A percentile compares a stretch with the other conserved stretches of the same genome.
These are phyloP conservation scores for Watsonalla binaria DNA, from an alignment of 2,888 invertebrate genomes.

Conservation along the genomic window DNA sequence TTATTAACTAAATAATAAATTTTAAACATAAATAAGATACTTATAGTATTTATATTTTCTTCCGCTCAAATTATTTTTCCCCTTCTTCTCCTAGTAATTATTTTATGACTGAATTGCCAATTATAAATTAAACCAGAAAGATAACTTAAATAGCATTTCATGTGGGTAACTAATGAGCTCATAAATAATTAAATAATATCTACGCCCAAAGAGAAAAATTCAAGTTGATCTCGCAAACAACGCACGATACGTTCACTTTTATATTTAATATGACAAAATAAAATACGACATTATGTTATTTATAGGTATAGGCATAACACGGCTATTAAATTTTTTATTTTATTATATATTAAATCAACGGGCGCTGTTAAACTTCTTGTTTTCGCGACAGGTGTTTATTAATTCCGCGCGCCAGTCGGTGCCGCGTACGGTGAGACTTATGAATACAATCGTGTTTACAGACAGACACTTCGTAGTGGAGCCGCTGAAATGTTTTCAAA, in stretches of 20 bases:
- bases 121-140: too few species aligned
- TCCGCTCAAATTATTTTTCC: too few species aligned
- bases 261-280: neutral
- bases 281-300: neutral
- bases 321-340: neutral
- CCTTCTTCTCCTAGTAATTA: too few species aligned
- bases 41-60: too few species aligned
- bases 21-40: neutral
- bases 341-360: neutral
- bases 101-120: too few species aligned
- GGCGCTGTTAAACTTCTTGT: neutral
- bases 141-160: too few species aligned
- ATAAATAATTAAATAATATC: too few species aligned
- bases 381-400: neutral
- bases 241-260: neutral
- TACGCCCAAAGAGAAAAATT: too few species aligned
- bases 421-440: neutral
- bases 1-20: neutral
- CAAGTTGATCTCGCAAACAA: too few species aligned
- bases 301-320: neutral
- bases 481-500: conserved; percentile 11
- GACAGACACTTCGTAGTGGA: conserved; percentile 4
- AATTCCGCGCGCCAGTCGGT: neutral
- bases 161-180: too few species aligned
- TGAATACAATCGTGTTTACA: neutral